These are phyloP conservation scores for Rhineura floridana DNA, from an alignment of 2,113 vertebrate genomes.

Conservation along the genomic window DNA sequence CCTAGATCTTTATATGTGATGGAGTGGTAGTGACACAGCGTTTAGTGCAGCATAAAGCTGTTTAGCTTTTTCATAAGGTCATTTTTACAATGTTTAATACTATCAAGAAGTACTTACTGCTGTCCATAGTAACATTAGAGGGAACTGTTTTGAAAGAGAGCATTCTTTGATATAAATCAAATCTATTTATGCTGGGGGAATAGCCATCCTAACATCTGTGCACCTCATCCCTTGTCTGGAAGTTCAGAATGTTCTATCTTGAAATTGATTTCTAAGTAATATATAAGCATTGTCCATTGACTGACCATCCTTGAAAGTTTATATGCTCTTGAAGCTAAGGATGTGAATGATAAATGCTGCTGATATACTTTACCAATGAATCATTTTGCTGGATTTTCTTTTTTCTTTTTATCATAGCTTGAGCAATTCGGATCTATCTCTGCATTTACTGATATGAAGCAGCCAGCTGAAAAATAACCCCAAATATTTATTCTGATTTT, in stretches of 20 bases:
- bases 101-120: slow-evolving; percentile 13
- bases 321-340: slow-evolving; percentile 51
- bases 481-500: slow-evolving; percentile 30
- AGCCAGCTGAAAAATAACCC: slow-evolving; percentile 1
- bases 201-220: background rate
- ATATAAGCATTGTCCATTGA: background rate
- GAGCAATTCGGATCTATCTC: slow-evolving; percentile 28
- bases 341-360: slow-evolving; percentile 57
- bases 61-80: background rate
- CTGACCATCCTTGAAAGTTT: slow-evolving; percentile 54
- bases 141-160: background rate
- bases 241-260: slow-evolving; percentile 43
- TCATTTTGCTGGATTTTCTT: slow-evolving; percentile 36
- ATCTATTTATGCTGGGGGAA: background rate
- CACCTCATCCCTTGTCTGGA: slow-evolving; percentile 29
- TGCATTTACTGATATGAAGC: background rate
- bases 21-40: background rate
- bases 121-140: background rate
- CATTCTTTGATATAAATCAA: background rate
- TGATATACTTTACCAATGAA: slow-evolving; percentile 37
- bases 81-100: slow-evolving; percentile 1
- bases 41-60: background rate
- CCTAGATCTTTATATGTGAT: background rate
- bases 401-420: slow-evolving; percentile 34
- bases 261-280: slow-evolving; percentile 44